Conservation (phyloP, 1,140 invertebrate genomes). For the Planococcus citri region DNA sequence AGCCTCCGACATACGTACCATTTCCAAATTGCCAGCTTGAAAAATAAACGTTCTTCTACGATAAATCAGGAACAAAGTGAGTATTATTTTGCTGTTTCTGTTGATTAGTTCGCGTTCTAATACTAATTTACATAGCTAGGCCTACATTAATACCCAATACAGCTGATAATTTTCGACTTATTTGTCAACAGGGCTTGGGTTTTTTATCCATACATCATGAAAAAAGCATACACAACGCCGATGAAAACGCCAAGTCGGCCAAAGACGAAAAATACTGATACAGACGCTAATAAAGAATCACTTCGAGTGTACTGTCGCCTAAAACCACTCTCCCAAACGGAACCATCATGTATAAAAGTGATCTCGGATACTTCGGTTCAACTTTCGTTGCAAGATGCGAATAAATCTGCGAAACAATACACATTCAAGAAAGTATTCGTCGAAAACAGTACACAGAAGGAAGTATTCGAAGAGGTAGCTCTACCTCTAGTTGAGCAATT, state of each 20-base stretch:
- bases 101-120: too few relatives aligned
- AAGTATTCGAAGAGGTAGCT: constrained; percentile 45
- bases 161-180: too few relatives aligned
- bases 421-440: constrained; percentile 77
- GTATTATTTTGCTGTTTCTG: too few relatives aligned
- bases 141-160: too few relatives aligned
- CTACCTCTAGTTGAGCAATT: constrained; percentile 72
- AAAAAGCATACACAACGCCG: neutral
- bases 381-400: constrained; percentile 50
- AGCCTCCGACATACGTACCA: too few relatives aligned
- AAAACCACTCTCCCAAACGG: constrained; percentile 25
- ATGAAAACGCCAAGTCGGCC: constrained; percentile 11
- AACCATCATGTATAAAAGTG: constrained; percentile 50
- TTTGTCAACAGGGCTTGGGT: too few relatives aligned
- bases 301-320: constrained; percentile 30
- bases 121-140: too few relatives aligned
- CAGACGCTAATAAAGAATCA: constrained; percentile 25
- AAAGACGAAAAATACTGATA: constrained; percentile 11
- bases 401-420: constrained; percentile 50
- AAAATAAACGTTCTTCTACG: too few relatives aligned
- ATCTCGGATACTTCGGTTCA: constrained; percentile 53
- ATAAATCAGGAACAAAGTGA: too few relatives aligned
- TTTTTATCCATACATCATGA: too few relatives aligned
- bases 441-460: constrained; percentile 58
- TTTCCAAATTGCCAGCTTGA: too few relatives aligned